Evolutionary conservation across 2,797 vertebrate species (phyloP).

Genomic region (Xerus rutilus): DNA sequence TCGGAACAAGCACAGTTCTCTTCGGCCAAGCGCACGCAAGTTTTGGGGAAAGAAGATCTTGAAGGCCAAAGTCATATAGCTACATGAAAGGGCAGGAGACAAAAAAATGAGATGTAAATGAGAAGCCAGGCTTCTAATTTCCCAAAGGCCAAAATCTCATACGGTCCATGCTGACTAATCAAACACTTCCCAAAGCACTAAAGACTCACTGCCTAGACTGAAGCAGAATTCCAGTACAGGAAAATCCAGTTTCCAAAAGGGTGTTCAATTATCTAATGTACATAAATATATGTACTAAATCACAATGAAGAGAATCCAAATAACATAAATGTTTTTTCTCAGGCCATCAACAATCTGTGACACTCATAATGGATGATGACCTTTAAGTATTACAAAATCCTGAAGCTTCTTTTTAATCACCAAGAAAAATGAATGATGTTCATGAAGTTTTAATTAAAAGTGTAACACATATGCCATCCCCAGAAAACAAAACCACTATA

Average conservation of each 20-base stretch:
- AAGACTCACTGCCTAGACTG: not conserved
- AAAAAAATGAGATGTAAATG: not conserved
- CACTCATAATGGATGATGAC: constrained; percentile 26
- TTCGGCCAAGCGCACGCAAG: constrained; percentile 77
- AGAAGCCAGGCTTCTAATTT: not conserved
- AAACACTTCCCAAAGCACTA: constrained; percentile 31
- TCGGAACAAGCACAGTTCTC: not conserved
- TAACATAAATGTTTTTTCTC: not conserved
- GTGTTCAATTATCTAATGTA: constrained; percentile 1
- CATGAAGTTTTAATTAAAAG: constrained; percentile 29
- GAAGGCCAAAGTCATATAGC: constrained; percentile 89
- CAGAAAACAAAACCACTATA: constrained; percentile 21
- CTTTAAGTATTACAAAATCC: not conserved
- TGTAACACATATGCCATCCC: not conserved
- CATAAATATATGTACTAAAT: not conserved
- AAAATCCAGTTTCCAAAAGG: constrained; percentile 56
- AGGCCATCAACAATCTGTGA: not conserved
- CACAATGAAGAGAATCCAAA: constrained; percentile 43
- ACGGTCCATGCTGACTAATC: constrained; percentile 3
- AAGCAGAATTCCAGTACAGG: not conserved
- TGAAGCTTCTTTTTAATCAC: constrained; percentile 46
- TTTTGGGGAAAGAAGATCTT: constrained; percentile 73
- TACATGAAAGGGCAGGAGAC: not conserved
- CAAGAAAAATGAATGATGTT: constrained; percentile 62
- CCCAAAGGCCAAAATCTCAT: not conserved